Percentiles rank a stretch among this genome's conserved stretches.
These are phyloP conservation scores for Paramormyrops hopkinsi DNA, from an alignment of 2,797 vertebrate genomes.

Conservation along the genomic window DNA sequence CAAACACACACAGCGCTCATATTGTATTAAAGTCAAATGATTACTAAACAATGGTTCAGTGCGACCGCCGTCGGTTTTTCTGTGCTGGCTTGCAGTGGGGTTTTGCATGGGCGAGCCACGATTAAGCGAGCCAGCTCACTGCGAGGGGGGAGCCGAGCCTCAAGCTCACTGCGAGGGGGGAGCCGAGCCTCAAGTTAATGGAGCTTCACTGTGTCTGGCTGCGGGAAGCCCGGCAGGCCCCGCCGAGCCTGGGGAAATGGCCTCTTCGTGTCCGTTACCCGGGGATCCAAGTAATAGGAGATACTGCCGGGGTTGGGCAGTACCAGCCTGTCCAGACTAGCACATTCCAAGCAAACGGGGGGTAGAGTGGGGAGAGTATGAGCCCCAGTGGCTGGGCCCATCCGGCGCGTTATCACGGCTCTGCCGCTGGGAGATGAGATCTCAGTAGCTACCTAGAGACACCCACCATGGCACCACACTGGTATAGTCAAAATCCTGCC, in stretches of 20 bases:
- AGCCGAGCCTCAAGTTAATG: slow-evolving; percentile 64
- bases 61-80: not conserved
- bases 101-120: slow-evolving; percentile 27
- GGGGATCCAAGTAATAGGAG: slow-evolving; percentile 80
- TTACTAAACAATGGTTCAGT: slow-evolving; percentile 9
- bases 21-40: slow-evolving; percentile 19
- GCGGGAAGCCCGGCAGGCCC: slow-evolving; percentile 70
- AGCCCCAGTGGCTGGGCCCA: slow-evolving; percentile 53
- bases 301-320: slow-evolving; percentile 66
- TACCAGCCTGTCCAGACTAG: slow-evolving; percentile 35
- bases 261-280: slow-evolving; percentile 78
- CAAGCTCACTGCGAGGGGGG: slow-evolving; percentile 20
- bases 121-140: slow-evolving; percentile 43
- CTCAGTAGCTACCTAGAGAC: not conserved
- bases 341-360: slow-evolving; percentile 44
- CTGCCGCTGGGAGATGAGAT: slow-evolving; percentile 33
- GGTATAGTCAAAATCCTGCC: not conserved
- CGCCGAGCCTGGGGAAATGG: slow-evolving; percentile 54
- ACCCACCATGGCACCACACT: too few species aligned
- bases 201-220: slow-evolving; percentile 59
- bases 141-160: slow-evolving; percentile 44
- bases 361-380: slow-evolving; percentile 20
- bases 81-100: not conserved
- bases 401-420: slow-evolving; percentile 41
- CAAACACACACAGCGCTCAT: slow-evolving; percentile 30